Base-by-base conservation (phyloP, 1,140 invertebrate species). In the Drosophila sulfurigaster region DNA sequence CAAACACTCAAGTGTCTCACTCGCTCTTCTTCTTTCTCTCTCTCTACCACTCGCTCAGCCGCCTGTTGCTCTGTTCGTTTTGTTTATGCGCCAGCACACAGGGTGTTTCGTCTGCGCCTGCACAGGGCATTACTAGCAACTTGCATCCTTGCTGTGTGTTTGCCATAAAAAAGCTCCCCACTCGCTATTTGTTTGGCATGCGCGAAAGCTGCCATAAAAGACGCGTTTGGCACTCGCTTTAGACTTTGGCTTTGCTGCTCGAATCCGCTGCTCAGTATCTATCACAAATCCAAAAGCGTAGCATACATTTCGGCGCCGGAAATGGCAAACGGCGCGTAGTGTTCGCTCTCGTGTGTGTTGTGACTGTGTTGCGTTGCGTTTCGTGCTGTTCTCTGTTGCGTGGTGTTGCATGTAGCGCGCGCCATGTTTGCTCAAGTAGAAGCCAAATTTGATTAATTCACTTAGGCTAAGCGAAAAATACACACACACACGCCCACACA, bases 381-480 rank as follows among this genome's bases (percentile, higher is more conserved):
- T 0, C 5, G 30, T 32, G 7, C 30, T 38, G 10, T 38, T 7
- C 35, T 10, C 15, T 56, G 43, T 30, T 75, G 57, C 56, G 63
- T 54, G 48, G 75, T 72, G 75, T 79, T 82, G 82, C 76, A 73
- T 70, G 72, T 86, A 65, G 65, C 60, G 79, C 68, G 69, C 68
- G 69, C 65, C 65, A 86, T 86, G 82, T 74, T 79, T 79, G 82
- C 73, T 59, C 68, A 87, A 86, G 79, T 86, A 86, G 87, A 79
- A 70, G 48, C 56, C 48, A 79, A 76, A 76, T 87, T 86, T 82
- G 28, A 79, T 87, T 82, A 79, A 76, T 79, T 79, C 57, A 74
- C 70, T 86, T 70, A 80, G 64, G 20, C 54, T 38, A 65, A 69
- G 59, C 48, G 45, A 45, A 45, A 48, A 41, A 35, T 15, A 52